Base-by-base conservation (phyloP, 2,888 invertebrate species). In the Eilema caniola region DNA sequence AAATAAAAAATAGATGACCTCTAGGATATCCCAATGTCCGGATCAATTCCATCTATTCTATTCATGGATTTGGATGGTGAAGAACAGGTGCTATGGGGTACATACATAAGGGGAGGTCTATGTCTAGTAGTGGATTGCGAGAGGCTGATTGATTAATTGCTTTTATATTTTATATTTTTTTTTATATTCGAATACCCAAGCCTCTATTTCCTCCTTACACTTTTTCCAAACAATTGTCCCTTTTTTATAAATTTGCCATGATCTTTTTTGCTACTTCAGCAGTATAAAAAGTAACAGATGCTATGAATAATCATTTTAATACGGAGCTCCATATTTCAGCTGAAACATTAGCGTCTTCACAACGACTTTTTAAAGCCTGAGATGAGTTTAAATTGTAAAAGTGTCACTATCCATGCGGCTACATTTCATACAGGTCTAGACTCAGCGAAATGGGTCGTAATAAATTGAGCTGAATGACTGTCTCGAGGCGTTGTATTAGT, bases 401-500 rank as follows among this genome's bases (percentile, higher is more conserved):
- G 65, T 76, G 74, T 67, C 66, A 71, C 72, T 63, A 41, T 68
- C 25, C 24, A 62, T 74, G 76, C 76, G 77, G 77, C 79, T 71
- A 67, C 82, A 71, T 74, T 81, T 79, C 76, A 76, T 74, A 77
- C 76, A 79, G 74, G 82, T 67, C 82, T 80, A 82, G 79, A 80
- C 82, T 69, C 69, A 60, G 68, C 67, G 70, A 70, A 72, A 79
- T 79, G 72, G 70, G 23, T 62, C 61, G 74, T 47, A 76, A 81
- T 81, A 81, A 78, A 81, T 80, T 76, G 62, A 12, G 31, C 63
- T 70, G 68, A 74, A 71, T 81, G 72, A 82, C 74, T 53, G 53
- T n/a, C 53, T 53, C 8, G 7, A 53, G 53, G n/a, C 53, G n/a
- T 10, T 53, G 53, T 53, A 20, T 53, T n/a, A 53, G 53, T 53